Evolutionary conservation across 2,797 vertebrate genomes (phyloP).

Genomic region (Gouania willdenowi): DNA sequence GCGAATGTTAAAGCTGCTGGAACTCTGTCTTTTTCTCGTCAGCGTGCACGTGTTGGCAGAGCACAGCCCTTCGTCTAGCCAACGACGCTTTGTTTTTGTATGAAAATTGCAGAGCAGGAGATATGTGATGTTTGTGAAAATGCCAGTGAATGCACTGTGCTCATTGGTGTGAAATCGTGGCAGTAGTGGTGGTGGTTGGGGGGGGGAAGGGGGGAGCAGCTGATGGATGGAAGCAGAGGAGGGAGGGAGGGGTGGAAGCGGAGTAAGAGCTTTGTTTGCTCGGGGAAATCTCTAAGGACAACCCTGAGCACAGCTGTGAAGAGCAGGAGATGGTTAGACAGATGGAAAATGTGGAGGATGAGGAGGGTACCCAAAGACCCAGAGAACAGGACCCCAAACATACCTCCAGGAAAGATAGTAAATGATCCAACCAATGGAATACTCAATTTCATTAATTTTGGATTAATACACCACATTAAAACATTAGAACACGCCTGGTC

Average conservation of each 20-base stretch:
- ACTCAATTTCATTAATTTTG: no score
- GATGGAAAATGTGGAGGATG: no score
- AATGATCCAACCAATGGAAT: no score
- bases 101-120: conserved; percentile 39
- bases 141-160: conserved; percentile 64
- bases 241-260: conserved; percentile 27
- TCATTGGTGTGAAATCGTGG: conserved; percentile 64
- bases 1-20: conserved; percentile 38
- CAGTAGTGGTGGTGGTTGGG: conserved; percentile 25
- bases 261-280: conserved; percentile 44
- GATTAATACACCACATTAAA: no score
- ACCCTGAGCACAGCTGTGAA: conserved; percentile 38
- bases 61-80: conserved; percentile 25
- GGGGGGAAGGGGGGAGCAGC: conserved; percentile 32
- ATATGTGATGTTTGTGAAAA: conserved; percentile 62
- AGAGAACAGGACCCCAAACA: no score
- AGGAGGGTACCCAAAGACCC: no score
- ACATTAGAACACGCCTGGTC: no score
- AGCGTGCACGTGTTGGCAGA: conserved; percentile 31
- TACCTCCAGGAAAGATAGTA: no score
- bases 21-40: conserved; percentile 36
- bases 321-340: no score
- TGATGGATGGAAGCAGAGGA: conserved; percentile 35
- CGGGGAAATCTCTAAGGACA: conserved; percentile 58
- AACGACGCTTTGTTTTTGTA: conserved; percentile 30